Conservation (phyloP, 2,888 invertebrate genomes). For the Congeria kusceri region DNA sequence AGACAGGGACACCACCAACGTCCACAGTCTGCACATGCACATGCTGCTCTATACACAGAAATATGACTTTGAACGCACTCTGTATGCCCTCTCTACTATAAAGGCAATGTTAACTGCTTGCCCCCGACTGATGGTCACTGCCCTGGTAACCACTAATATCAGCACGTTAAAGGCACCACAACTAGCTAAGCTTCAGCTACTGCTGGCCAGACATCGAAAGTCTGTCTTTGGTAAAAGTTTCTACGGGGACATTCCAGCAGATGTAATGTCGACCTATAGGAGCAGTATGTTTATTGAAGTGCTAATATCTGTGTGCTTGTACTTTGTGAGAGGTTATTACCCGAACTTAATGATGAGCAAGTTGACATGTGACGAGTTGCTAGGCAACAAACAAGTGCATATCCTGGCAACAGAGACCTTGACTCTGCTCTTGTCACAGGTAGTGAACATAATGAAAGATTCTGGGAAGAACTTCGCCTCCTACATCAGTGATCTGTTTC, state of each 20-base stretch:
- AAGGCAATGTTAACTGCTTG: constrained; percentile 90
- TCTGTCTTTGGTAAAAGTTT: constrained; percentile 90
- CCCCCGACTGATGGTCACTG: constrained; percentile 90
- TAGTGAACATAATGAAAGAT: constrained; percentile 91
- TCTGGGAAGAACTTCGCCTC: constrained; percentile 92
- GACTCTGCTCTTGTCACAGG: constrained; percentile 90
- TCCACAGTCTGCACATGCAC: constrained; percentile 93
- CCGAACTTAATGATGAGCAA: constrained; percentile 89
- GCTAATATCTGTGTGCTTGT: constrained; percentile 90
- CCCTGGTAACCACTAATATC: constrained; percentile 91
- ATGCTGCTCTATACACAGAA: constrained; percentile 92
- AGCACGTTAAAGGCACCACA: constrained; percentile 85
- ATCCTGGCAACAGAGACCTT: constrained; percentile 91
- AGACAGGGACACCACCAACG: constrained; percentile 80
- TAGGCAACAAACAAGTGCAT: constrained; percentile 89
- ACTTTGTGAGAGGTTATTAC: constrained; percentile 92
- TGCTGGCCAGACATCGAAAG: constrained; percentile 91
- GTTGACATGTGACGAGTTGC: constrained; percentile 89
- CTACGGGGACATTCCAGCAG: constrained; percentile 86
- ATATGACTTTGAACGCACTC: constrained; percentile 91
- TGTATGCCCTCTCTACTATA: constrained; percentile 91
- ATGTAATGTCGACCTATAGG: constrained; percentile 90
- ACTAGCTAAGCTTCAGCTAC: constrained; percentile 87
- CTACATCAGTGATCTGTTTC: constrained; percentile 90
- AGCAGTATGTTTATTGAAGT: constrained; percentile 94